phyloP scores from a whole-genome alignment of 1,140 invertebrate species.

The Intoshia linei region DNA sequence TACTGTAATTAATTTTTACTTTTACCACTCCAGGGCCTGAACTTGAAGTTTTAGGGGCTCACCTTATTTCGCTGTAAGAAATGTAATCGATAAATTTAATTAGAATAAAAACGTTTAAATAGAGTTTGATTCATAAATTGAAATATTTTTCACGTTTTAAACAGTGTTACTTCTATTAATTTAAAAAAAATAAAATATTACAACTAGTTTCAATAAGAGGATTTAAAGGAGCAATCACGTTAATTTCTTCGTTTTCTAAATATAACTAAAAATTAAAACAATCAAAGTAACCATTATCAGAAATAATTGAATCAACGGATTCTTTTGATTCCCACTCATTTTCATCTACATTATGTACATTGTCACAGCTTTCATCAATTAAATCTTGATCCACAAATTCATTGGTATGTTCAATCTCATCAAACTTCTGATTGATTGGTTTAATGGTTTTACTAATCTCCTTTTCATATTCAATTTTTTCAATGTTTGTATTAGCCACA shows the following conservation, averaged over 20 bases:
- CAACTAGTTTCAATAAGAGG: conserved; percentile 1
- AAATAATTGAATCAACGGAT: background rate
- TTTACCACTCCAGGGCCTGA: too few species aligned
- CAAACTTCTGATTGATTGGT: background rate
- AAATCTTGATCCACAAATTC: background rate
- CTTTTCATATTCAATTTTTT: background rate
- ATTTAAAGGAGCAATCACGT: background rate
- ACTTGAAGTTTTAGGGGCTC: too few species aligned
- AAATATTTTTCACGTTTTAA: background rate
- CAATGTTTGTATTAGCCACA: background rate
- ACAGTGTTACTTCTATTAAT: background rate
- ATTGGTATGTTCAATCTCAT: background rate
- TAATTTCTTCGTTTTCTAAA: background rate
- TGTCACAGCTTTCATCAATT: background rate
- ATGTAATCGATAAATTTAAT: background rate
- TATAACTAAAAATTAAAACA: background rate
- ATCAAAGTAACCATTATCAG: background rate
- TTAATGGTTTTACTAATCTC: background rate
- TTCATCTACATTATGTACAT: background rate
- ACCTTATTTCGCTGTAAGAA: too few species aligned
- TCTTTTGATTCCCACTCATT: background rate
- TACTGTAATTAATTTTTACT: too few species aligned
- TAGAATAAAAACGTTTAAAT: background rate
- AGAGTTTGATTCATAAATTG: background rate
- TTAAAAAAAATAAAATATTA: background rate